A percentile compares a stretch with the other conserved stretches of the same genome.
phyloP scores from a whole-genome alignment of 2,888 invertebrate genomes.

The Ichneumoninae sp. region DNA sequence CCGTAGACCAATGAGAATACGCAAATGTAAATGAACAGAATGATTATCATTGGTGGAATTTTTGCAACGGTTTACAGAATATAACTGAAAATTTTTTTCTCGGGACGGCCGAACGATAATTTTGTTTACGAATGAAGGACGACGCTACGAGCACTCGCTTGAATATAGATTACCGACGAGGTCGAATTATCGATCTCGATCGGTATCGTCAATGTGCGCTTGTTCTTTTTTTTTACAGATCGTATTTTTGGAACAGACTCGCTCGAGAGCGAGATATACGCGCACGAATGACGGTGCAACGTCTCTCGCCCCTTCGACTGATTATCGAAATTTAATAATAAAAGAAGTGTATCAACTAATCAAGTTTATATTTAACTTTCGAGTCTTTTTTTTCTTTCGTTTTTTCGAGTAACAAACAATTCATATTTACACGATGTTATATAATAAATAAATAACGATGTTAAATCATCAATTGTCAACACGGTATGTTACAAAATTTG shows the following conservation, averaged over 20 bases:
- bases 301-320: background rate
- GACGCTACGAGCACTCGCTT: background rate
- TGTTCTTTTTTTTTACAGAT: background rate
- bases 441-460: conserved; percentile 42
- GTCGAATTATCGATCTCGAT: conserved; percentile 22
- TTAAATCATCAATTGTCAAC: conserved; percentile 14
- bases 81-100: conserved; percentile 7
- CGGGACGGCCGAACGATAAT: background rate
- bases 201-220: background rate
- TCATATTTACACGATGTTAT: conserved; percentile 56
- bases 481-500: conserved; percentile 51
- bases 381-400: background rate
- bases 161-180: conserved; percentile 2
- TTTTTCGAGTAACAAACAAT: conserved; percentile 51
- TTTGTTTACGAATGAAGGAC: conserved; percentile 2
- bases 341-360: conserved; percentile 6
- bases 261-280: background rate
- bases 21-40: conserved; percentile 55
- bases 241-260: background rate
- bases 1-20: conserved; percentile 57
- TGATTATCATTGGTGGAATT: conserved; percentile 45
- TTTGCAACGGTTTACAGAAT: background rate
- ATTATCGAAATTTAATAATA: background rate
- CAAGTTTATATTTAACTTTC: conserved; percentile 14
- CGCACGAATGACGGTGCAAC: background rate